Base-by-base conservation (phyloP, 2,797 vertebrate species). In the Bradypus variegatus region DNA sequence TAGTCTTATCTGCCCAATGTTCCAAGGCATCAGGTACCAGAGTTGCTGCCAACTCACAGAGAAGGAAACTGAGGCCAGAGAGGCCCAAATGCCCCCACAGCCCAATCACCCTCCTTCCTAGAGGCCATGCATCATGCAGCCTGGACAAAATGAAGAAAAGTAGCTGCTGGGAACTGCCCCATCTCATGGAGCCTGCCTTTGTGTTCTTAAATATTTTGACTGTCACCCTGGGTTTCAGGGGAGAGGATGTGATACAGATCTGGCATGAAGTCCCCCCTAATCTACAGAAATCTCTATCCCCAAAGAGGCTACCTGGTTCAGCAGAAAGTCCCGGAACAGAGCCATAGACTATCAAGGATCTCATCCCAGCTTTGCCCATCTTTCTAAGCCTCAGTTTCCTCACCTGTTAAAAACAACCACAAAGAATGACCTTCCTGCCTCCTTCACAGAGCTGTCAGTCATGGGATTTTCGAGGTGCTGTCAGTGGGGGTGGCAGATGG, bases 221-320 rank as follows among this genome's bases (percentile, higher is more conserved):
- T 11, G 48, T 80, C 41, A 23, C 38, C 13, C 23, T 23, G 60
- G 48, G 38, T 79, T 86, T 96, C 29, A 36, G 69, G 79, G 77
- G 75, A 75, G 38, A 88, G 67, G 41, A 88, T 92, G 77, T 85
- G 41, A 64, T 36, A 23, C 64, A 85, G 73, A 85, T 70, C 58
- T 79, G 62, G 78, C 88, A 62, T 41, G n/a, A 93, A 82, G 73
- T 33, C 78, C 62, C 88, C 55, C 80, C 38, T 92, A 50, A 92
- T 48, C 65, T 53, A 31, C 1, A 10, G 48, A 93, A 82, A 77
- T 76, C 75, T 73, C 45, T n/a, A 31, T 38, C 33, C 41, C 75
- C 2, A 0, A 1, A 27, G 29, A 77, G 36, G 33, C 8, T 1
- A 1, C 62, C 77, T 64, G 21, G 18, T 16, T 38, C 55, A 70